These are phyloP conservation scores for Phylloscopus trochiloides DNA, from an alignment of 2,113 vertebrate species.

Conservation along the genomic window DNA sequence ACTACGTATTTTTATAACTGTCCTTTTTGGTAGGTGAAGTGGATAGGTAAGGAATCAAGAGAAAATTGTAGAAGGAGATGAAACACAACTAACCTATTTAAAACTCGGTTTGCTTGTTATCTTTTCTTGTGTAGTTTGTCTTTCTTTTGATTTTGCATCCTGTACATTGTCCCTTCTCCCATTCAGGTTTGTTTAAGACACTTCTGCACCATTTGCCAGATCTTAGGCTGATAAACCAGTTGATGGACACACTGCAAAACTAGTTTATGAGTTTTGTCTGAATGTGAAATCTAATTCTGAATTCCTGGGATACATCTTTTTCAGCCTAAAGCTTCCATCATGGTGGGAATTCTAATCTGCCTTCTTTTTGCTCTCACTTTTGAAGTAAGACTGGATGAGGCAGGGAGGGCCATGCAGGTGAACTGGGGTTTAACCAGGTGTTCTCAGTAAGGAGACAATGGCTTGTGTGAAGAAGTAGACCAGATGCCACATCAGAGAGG, in stretches of 20 bases:
- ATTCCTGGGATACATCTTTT: neutral
- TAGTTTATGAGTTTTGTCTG: neutral
- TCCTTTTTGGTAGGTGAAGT: neutral
- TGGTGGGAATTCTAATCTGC: neutral
- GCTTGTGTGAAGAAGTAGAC: neutral
- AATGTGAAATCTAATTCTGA: neutral
- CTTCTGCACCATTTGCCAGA: neutral
- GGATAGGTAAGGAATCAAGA: neutral
- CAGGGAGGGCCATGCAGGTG: neutral
- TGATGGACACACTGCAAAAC: neutral
- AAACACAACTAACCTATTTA: neutral
- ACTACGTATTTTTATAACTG: neutral
- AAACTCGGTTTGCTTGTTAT: neutral
- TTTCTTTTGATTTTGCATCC: neutral
- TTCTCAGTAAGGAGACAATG: neutral
- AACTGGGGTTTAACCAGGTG: neutral
- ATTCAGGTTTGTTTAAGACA: neutral
- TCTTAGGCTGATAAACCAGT: neutral
- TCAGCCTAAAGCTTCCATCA: neutral
- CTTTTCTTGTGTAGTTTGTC: neutral
- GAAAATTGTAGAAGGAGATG: neutral
- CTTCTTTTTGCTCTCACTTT: neutral
- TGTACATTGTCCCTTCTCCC: neutral
- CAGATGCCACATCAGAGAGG: neutral
- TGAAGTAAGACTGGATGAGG: neutral